phyloP scores from a whole-genome alignment of 2,113 vertebrate species.

The Athene noctua region DNA sequence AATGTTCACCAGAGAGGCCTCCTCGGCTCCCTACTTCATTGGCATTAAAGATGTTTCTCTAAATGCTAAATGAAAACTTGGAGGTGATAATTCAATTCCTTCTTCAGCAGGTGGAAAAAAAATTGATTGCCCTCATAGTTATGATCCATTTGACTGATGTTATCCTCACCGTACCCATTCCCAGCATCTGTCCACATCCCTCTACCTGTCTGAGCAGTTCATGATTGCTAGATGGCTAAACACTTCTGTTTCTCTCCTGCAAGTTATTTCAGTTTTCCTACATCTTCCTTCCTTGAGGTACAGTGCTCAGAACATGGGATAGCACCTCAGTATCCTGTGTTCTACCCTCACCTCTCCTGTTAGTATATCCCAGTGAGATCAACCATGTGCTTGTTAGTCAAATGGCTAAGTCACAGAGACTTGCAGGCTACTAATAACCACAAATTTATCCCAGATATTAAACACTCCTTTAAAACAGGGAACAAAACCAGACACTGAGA shows the following conservation, averaged over 20 bases:
- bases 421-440: background rate
- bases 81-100: background rate
- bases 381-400: too few species aligned
- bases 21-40: background rate
- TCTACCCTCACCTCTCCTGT: background rate
- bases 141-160: background rate
- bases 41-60: background rate
- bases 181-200: rapidly evolving
- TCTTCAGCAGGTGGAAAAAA: background rate
- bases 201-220: background rate
- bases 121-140: background rate
- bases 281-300: background rate
- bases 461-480: background rate
- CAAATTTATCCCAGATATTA: background rate
- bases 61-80: background rate
- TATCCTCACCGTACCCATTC: too few species aligned
- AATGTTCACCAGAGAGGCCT: background rate
- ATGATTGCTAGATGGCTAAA: background rate
- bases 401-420: background rate
- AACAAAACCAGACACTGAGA: background rate
- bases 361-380: background rate
- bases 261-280: background rate
- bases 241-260: background rate
- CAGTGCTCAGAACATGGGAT: background rate
- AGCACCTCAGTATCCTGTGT: background rate